Conservation (phyloP, 2,113 vertebrate species). For the Zingel zingel region DNA sequence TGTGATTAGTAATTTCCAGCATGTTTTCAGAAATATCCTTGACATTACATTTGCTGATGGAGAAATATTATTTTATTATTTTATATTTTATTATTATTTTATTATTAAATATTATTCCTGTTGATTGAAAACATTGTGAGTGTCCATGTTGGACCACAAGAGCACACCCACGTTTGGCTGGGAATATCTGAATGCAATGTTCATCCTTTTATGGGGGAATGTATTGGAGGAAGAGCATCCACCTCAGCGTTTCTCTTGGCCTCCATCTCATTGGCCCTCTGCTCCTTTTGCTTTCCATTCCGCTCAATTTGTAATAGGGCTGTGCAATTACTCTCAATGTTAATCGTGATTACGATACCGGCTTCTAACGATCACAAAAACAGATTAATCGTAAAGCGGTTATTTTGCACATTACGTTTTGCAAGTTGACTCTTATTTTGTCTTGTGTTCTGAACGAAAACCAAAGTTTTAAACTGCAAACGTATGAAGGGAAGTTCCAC, state of each 20-base stretch:
- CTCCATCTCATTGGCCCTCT: not conserved
- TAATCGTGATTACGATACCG: too few species aligned
- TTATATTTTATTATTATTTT: too few species aligned
- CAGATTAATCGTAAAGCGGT: too few species aligned
- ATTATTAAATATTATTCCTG: too few species aligned
- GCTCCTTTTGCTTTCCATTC: not conserved
- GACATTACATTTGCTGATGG: not conserved
- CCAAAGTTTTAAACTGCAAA: too few species aligned
- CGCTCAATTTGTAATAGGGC: not conserved
- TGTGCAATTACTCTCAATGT: too few species aligned
- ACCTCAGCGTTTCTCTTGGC: not conserved
- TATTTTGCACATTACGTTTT: too few species aligned
- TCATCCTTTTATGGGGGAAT: not conserved
- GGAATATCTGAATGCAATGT: not conserved
- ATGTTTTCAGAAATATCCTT: not conserved
- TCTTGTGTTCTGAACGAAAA: too few species aligned
- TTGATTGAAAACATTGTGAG: not conserved
- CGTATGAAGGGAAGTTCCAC: too few species aligned
- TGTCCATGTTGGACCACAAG: not conserved
- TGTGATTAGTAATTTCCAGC: not conserved
- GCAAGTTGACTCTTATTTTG: too few species aligned
- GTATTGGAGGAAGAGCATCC: not conserved
- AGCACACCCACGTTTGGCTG: not conserved
- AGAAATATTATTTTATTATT: too few species aligned
- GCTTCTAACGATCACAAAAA: too few species aligned